A percentile compares a stretch with the other conserved stretches of the same genome.
Evolutionary conservation across 1,140 invertebrate species (phyloP).

Genomic region (Zaprionus ornatus): DNA sequence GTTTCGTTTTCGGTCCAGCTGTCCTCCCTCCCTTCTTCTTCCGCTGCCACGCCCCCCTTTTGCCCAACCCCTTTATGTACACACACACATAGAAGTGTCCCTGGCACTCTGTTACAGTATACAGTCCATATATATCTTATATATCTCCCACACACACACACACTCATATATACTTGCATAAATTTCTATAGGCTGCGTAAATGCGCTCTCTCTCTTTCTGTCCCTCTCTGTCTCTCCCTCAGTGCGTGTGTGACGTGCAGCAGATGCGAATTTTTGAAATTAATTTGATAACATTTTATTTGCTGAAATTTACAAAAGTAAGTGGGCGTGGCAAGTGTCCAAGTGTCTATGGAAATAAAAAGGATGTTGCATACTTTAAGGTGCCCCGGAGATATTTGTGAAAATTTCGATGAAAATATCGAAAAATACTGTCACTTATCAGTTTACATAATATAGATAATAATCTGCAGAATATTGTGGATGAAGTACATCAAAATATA

Average conservation of each 20-base stretch:
- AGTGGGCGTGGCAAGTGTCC: constrained; percentile 10
- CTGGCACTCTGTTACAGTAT: constrained; percentile 59
- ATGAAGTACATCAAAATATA: no score
- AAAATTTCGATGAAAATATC: neutral
- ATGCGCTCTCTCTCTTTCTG: neutral
- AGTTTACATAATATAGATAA: no score
- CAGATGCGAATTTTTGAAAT: constrained; percentile 79
- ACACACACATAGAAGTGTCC: constrained; percentile 54
- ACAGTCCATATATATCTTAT: constrained; percentile 23
- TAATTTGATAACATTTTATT: constrained; percentile 72
- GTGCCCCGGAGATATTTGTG: neutral
- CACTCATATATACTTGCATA: constrained; percentile 3
- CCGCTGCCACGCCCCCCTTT: constrained; percentile 8
- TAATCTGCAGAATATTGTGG: no score
- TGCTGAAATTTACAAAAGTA: neutral
- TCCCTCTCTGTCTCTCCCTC: neutral
- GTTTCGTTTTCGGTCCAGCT: constrained; percentile 77
- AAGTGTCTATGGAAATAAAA: neutral
- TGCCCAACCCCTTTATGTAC: constrained; percentile 4
- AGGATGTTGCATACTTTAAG: constrained; percentile 20
- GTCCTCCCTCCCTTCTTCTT: neutral
- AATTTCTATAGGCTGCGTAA: constrained; percentile 8
- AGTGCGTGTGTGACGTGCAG: constrained; percentile 69
- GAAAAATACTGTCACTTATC: neutral
- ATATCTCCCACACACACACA: constrained; percentile 13